These are phyloP conservation scores for Piscicola geometra DNA, from an alignment of 2,888 invertebrate genomes.

Conservation along the genomic window DNA sequence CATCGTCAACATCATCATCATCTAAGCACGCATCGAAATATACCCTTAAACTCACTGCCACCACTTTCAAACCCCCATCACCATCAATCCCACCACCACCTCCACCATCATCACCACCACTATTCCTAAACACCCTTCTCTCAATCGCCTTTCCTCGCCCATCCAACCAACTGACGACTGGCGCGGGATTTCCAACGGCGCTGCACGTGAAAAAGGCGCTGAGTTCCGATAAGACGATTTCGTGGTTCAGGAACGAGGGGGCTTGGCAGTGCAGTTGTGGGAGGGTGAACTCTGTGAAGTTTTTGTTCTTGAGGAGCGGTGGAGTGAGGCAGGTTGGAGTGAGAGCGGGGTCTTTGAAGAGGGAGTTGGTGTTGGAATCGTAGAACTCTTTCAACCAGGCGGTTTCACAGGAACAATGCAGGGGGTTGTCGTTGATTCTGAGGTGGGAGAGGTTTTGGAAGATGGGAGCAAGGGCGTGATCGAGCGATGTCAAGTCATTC, in stretches of 20 bases:
- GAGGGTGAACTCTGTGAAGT: constrained; percentile 47
- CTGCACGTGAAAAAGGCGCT: constrained; percentile 50
- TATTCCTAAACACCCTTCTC: constrained; percentile 46
- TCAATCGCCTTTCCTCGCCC: constrained; percentile 49
- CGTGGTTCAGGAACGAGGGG: constrained; percentile 53
- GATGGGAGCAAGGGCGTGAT: constrained; percentile 47
- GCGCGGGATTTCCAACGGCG: constrained; percentile 53
- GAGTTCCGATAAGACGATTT: constrained; percentile 49
- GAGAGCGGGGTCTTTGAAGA: constrained; percentile 45
- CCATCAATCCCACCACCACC: too few relatives aligned
- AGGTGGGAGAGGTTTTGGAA: constrained; percentile 50
- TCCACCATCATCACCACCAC: constrained; percentile 39
- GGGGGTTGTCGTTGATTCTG: constrained; percentile 51
- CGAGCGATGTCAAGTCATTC: constrained; percentile 51
- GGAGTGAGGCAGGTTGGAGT: constrained; percentile 51
- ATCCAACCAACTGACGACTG: constrained; percentile 52
- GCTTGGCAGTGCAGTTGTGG: constrained; percentile 51
- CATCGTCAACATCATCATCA: background rate
- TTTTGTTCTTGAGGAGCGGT: constrained; percentile 46
- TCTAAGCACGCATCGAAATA: background rate
- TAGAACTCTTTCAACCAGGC: constrained; percentile 52
- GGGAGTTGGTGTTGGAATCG: constrained; percentile 41
- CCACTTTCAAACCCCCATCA: background rate
- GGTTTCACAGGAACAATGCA: constrained; percentile 54
- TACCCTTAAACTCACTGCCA: background rate